phyloP scores from a whole-genome alignment of 2,888 invertebrate genomes.

The Drosophila nr. fundita region DNA sequence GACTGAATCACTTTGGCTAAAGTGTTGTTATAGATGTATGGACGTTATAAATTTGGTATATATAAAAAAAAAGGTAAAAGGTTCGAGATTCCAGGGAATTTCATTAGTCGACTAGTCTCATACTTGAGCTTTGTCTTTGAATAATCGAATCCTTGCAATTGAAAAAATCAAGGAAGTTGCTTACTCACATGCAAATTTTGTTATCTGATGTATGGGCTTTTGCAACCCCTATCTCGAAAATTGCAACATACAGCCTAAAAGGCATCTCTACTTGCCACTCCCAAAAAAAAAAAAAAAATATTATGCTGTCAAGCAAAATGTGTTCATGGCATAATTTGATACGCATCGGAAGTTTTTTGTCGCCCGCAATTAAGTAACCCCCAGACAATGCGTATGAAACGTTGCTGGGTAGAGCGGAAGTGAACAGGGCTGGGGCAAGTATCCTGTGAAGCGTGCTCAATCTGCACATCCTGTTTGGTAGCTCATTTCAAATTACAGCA shows the following conservation, averaged over 20 bases:
- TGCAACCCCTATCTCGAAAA: slow-evolving; percentile 48
- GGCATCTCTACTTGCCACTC: slow-evolving; percentile 21
- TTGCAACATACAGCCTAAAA: slow-evolving; percentile 24
- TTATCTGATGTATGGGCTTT: not conserved
- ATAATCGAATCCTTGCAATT: slow-evolving; percentile 17
- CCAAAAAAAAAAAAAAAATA: not conserved
- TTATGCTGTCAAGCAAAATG: slow-evolving; percentile 24
- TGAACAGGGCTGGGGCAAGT: not conserved
- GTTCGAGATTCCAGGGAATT: not conserved
- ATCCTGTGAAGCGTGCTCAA: slow-evolving; percentile 62
- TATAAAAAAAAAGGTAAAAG: not conserved
- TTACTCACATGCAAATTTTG: slow-evolving; percentile 41
- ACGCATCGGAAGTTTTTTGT: slow-evolving; percentile 68
- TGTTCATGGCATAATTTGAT: slow-evolving; percentile 60
- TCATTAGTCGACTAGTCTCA: not conserved
- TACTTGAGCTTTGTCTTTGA: not conserved
- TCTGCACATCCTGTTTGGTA: slow-evolving; percentile 65
- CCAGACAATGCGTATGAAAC: slow-evolving; percentile 12
- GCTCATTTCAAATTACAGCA: slow-evolving; percentile 32
- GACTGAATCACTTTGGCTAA: not conserved
- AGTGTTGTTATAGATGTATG: not conserved
- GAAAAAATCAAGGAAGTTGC: slow-evolving; percentile 26
- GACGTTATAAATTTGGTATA: not conserved
- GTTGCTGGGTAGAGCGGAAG: not conserved
- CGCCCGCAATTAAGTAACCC: slow-evolving; percentile 52